These are phyloP conservation scores for Ormia ochracea DNA, from an alignment of 2,888 invertebrate genomes.

Conservation along the genomic window DNA sequence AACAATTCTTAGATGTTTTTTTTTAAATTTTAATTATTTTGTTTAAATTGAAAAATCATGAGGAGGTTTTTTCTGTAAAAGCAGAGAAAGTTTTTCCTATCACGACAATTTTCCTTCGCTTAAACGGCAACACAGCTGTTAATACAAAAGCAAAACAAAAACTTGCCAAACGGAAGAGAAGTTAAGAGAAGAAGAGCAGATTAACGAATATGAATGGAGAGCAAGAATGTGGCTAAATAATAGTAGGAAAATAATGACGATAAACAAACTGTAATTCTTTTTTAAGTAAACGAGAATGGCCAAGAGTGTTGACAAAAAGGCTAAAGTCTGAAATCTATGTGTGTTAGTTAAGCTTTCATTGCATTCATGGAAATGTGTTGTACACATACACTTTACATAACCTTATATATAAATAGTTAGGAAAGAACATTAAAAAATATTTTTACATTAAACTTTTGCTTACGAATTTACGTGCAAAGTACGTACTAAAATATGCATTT, in stretches of 20 bases:
- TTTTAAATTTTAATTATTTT: too few relatives aligned
- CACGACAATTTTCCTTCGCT: background rate
- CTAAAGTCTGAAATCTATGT: background rate
- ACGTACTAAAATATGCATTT: constrained; percentile 54
- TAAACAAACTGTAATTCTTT: constrained; percentile 11
- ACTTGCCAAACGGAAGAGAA: background rate
- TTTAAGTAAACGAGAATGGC: background rate
- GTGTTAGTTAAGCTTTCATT: background rate
- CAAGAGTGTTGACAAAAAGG: background rate
- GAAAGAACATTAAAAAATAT: background rate
- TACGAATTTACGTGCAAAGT: constrained; percentile 44
- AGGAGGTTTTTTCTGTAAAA: too few relatives aligned
- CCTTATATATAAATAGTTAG: background rate
- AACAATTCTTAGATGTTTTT: too few relatives aligned
- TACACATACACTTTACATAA: background rate
- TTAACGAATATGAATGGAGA: background rate
- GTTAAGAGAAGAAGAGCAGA: background rate
- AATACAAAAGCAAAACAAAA: background rate
- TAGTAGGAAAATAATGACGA: background rate
- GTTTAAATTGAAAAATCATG: too few relatives aligned
- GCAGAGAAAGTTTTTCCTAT: too few relatives aligned
- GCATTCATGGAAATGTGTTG: background rate
- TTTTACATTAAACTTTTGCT: background rate
- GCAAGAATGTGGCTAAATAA: background rate
- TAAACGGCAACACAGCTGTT: background rate